Evolutionary conservation across 2,888 invertebrate species (phyloP).

Genomic region (Pristionchus japonicus): DNA sequence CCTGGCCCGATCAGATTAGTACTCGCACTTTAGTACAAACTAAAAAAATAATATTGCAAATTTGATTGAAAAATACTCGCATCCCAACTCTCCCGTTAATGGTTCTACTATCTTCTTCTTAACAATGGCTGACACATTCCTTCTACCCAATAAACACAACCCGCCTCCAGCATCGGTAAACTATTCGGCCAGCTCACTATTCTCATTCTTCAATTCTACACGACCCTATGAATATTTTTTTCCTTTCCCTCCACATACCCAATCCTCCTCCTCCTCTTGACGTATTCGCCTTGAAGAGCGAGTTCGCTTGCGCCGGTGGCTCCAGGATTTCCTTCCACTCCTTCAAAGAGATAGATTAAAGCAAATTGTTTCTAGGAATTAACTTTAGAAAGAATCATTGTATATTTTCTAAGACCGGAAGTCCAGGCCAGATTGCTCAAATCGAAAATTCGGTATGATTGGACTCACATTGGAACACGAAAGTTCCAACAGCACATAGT

Average conservation of each 20-base stretch:
- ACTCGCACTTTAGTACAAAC: too few relatives aligned
- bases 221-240: background rate
- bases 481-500: too few relatives aligned
- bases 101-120: too few relatives aligned
- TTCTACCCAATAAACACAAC: too few relatives aligned
- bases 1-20: too few relatives aligned
- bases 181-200: background rate
- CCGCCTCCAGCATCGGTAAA: too few relatives aligned
- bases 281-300: slow-evolving; percentile 17
- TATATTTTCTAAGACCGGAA: too few relatives aligned
- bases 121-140: too few relatives aligned
- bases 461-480: background rate
- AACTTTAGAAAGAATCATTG: background rate
- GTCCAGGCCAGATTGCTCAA: too few relatives aligned
- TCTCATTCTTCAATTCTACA: background rate
- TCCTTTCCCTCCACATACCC: background rate
- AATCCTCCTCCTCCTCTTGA: slow-evolving; percentile 33
- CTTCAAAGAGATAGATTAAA: background rate
- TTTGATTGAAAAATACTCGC: background rate
- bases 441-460: too few relatives aligned
- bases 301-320: background rate
- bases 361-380: background rate
- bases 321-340: slow-evolving; percentile 61
- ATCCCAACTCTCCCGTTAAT: too few relatives aligned
- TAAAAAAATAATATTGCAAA: too few relatives aligned